These are phyloP conservation scores for Esperia sulphurella DNA, from an alignment of 2,888 invertebrate genomes.

Conservation along the genomic window DNA sequence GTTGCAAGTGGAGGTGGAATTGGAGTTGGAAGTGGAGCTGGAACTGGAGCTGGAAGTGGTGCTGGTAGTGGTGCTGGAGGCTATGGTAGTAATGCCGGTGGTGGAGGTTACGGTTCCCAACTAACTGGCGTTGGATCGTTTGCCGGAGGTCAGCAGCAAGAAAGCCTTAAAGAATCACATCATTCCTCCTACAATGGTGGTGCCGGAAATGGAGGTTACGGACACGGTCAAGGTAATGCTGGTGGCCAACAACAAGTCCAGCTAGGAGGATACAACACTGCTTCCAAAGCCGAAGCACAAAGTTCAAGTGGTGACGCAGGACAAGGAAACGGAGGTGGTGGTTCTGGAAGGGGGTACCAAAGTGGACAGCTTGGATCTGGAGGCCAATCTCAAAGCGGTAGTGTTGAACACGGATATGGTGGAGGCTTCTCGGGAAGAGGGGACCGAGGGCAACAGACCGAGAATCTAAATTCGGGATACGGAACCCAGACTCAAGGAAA, in stretches of 20 bases:
- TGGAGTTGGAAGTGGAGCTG: background rate
- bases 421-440: too few relatives aligned
- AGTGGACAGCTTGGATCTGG: background rate
- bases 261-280: constrained; percentile 4
- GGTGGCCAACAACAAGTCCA: constrained; percentile 3
- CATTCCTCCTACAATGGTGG: constrained; percentile 26
- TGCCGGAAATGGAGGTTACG: constrained; percentile 7
- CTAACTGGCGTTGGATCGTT: background rate
- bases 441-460: background rate
- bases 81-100: background rate
- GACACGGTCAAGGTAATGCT: constrained; percentile 6
- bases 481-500: background rate
- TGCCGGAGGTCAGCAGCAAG: constrained; percentile 9
- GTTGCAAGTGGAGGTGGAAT: too few relatives aligned
- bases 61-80: constrained; percentile 6
- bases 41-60: too few relatives aligned
- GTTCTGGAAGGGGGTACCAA: background rate
- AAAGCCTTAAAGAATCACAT: constrained; percentile 32
- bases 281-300: constrained; percentile 4
- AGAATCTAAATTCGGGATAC: background rate
- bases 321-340: constrained; percentile 2
- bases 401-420: background rate
- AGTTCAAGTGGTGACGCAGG: constrained; percentile 7
- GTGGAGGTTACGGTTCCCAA: background rate
- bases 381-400: background rate